phyloP scores from a whole-genome alignment of 1,140 invertebrate species.

The Drosophila biarmipes region DNA sequence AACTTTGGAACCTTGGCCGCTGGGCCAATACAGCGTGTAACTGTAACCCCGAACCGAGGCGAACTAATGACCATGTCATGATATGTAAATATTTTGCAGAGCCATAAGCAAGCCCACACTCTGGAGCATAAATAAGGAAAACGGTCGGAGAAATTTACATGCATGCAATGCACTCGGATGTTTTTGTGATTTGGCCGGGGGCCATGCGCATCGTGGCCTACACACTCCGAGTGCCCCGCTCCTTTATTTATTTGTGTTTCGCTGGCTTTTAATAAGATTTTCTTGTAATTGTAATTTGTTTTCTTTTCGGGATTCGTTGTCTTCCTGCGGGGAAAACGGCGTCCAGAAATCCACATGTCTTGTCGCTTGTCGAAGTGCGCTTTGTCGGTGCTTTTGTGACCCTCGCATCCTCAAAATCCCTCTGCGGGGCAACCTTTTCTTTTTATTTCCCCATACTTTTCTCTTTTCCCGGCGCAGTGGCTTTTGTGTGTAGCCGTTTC shows the following conservation, averaged over 20 bases:
- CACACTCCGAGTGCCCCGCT: slow-evolving; percentile 29
- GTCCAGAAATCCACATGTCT: slow-evolving; percentile 37
- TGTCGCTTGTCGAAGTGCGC: slow-evolving; percentile 49
- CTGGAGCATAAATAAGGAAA: slow-evolving; percentile 59
- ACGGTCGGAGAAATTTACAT: slow-evolving; percentile 68
- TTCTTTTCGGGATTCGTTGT: slow-evolving; percentile 52
- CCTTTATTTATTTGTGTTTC: slow-evolving; percentile 64
- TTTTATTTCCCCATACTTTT: slow-evolving; percentile 8
- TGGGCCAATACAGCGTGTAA: slow-evolving; percentile 28
- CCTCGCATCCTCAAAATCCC: slow-evolving; percentile 14
- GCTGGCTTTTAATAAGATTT: slow-evolving; percentile 83
- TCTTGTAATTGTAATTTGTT: slow-evolving; percentile 84
- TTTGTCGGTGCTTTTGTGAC: slow-evolving; percentile 73
- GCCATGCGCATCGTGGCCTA: slow-evolving; percentile 59
- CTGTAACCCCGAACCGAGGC: slow-evolving; percentile 45
- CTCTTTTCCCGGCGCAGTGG: slow-evolving; percentile 29
- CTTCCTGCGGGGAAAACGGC: slow-evolving; percentile 35
- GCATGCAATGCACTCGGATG: slow-evolving; percentile 42
- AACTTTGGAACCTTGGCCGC: background rate
- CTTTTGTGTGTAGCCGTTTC: slow-evolving; percentile 52
- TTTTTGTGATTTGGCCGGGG: slow-evolving; percentile 62
- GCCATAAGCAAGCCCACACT: slow-evolving; percentile 77
- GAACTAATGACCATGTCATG: slow-evolving; percentile 79
- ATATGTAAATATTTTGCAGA: slow-evolving; percentile 76
- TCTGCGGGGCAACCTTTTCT: slow-evolving; percentile 64